phyloP scores from a whole-genome alignment of 2,888 invertebrate species.

The Anarsia innoxiella region DNA sequence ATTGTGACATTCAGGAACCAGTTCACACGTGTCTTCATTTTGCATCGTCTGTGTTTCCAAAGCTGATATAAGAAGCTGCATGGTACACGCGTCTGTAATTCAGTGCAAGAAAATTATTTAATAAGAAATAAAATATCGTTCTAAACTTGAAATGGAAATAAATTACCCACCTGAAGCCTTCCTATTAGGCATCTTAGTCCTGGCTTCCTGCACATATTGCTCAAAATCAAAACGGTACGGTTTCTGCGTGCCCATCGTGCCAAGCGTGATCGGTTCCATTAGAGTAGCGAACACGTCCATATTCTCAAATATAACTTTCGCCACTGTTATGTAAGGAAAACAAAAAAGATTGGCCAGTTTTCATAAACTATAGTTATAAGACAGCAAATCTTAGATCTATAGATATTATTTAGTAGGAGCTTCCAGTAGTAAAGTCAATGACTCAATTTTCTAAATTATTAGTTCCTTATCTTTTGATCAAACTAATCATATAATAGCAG shows the following conservation, averaged over 20 bases:
- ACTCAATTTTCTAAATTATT: too few species aligned
- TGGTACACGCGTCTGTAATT: slow-evolving; percentile 59
- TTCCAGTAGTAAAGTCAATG: too few species aligned
- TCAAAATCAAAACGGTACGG: slow-evolving; percentile 62
- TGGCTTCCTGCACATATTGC: slow-evolving; percentile 62
- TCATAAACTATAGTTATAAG: too few species aligned
- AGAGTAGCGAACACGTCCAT: slow-evolving; percentile 53
- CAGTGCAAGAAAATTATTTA: too few species aligned
- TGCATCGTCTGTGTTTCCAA: slow-evolving; percentile 61
- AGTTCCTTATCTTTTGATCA: too few species aligned
- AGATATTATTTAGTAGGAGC: background rate
- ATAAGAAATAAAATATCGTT: too few species aligned
- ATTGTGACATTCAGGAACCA: slow-evolving; percentile 51
- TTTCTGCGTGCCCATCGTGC: slow-evolving; percentile 66
- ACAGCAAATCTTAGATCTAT: background rate
- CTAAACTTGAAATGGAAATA: too few species aligned
- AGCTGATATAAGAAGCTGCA: slow-evolving; percentile 63
- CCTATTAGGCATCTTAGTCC: slow-evolving; percentile 61
- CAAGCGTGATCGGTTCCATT: slow-evolving; percentile 59
- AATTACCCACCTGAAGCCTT: slow-evolving; percentile 59
- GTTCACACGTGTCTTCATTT: slow-evolving; percentile 49
- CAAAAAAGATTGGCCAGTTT: too few species aligned
- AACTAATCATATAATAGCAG: too few species aligned
- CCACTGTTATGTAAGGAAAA: slow-evolving; percentile 35
- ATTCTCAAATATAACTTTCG: slow-evolving; percentile 58